phyloP scores from a whole-genome alignment of 2,797 vertebrate genomes.

The Sternarchorhynchus goeldii region DNA sequence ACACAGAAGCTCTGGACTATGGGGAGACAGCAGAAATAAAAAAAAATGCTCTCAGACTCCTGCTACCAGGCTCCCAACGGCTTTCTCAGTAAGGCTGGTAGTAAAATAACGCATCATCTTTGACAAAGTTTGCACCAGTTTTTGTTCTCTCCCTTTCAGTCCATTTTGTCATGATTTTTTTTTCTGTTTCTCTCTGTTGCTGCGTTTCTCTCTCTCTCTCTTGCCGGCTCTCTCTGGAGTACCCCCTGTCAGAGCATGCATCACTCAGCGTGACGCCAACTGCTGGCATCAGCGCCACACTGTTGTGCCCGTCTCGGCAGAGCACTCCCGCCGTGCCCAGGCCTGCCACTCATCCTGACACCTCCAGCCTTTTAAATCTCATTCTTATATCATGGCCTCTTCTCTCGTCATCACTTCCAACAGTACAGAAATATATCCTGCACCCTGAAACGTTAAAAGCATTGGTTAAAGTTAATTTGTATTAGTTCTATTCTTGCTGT shows the following conservation, averaged over 20 bases:
- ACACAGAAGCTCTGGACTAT: not conserved
- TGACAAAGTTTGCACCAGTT: not conserved
- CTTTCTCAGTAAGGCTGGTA: not conserved
- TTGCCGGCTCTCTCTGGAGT: slow-evolving; percentile 19
- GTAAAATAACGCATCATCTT: not conserved
- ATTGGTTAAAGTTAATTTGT: too few species aligned
- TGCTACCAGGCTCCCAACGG: not conserved
- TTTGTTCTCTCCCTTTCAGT: too few species aligned
- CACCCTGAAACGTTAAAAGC: too few species aligned
- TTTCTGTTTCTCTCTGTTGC: not conserved
- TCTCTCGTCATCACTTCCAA: too few species aligned
- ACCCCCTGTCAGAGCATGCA: slow-evolving; percentile 33
- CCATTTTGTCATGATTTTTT: not conserved
- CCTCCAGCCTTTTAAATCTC: not conserved
- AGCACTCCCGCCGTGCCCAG: slow-evolving; percentile 34
- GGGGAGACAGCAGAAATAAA: not conserved
- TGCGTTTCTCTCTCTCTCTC: slow-evolving; percentile 15
- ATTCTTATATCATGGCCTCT: not conserved
- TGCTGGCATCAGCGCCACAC: slow-evolving; percentile 49
- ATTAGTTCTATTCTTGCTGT: too few species aligned
- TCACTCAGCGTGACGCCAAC: slow-evolving; percentile 48
- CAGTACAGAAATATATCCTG: too few species aligned
- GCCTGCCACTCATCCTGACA: slow-evolving; percentile 36
- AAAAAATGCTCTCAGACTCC: not conserved
- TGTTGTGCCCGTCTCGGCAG: slow-evolving; percentile 39